Conservation (phyloP, 2,113 vertebrate species). For the Takifugu bimaculatus region DNA sequence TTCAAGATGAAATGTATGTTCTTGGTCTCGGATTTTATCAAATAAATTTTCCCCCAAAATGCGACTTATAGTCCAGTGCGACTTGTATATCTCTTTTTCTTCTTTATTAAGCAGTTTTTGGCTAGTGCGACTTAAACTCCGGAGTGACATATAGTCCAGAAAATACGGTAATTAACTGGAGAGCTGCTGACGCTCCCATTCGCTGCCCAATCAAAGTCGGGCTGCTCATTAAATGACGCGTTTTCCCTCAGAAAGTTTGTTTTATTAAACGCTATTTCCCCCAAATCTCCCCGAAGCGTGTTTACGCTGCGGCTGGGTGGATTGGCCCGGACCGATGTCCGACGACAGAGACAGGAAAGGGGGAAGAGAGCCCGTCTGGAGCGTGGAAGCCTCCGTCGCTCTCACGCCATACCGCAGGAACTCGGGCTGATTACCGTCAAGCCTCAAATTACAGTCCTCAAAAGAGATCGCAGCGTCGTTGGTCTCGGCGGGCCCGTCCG, state of each 20-base stretch:
- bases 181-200: conserved; percentile 6
- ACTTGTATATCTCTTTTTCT: too few species aligned
- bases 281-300: conserved; percentile 37
- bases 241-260: conserved; percentile 33
- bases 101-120: too few species aligned
- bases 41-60: too few species aligned
- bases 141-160: too few species aligned
- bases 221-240: conserved; percentile 13
- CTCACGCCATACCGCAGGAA: conserved; percentile 67
- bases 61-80: too few species aligned
- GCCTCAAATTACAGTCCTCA: conserved; percentile 69
- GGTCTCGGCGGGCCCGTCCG: conserved; percentile 41
- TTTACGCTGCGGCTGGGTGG: conserved; percentile 44
- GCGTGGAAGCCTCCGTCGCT: conserved; percentile 59
- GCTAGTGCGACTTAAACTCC: too few species aligned
- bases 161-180: too few species aligned
- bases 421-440: conserved; percentile 66
- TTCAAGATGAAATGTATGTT: too few species aligned
- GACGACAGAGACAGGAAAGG: conserved; percentile 51
- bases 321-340: conserved; percentile 41
- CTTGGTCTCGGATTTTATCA: too few species aligned
- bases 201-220: conserved; percentile 14
- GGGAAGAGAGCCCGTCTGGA: conserved; percentile 34
- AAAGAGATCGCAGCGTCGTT: conserved; percentile 66
- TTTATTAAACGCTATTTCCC: conserved; percentile 40